Evolutionary conservation across 1,140 invertebrate genomes (phyloP), one percentile per base, ranked within the genome.

Genomic region (Heliconius eleuchia): DNA sequence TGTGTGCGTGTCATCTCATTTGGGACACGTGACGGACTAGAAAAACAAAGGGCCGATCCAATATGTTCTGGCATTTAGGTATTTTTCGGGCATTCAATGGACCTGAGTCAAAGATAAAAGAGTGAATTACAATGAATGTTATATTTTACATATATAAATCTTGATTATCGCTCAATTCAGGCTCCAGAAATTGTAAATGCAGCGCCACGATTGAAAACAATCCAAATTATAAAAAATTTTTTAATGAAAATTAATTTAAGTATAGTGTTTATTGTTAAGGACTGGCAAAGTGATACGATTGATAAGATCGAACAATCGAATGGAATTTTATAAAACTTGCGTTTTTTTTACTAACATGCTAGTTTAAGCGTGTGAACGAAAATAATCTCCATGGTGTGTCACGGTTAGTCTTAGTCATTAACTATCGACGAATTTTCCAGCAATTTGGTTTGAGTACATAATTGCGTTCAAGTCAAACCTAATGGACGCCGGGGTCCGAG

Each of bases 361-460:
- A 39, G 37, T 78, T 74, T 66, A 75, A 85, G 86, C 89, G 88
- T 91, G 91, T 88, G 87, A 91, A 91, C 78, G 80, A 74, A 78
- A 81, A 82, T 55, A 80, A 85, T 82, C 83, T 79, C 80, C 84
- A 81, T 88, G 87, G 88, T 84, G 88, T 91, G 91, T 93, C 90
- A 91, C 79, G 86, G 83, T 84, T 81, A 86, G 85, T 86, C 83
- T 88, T 88, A 86, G 83, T 75, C 82, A 87, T 91, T 94, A 91
- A 88, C 87, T 88, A 89, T 90, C 86, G 86, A 92, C 88, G 88
- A 93, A 92, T 94, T 91, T 92, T 91, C 87, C 87, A 93, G 91
- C 90, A 92, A 92, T 94, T 94, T 92, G 87, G 87, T 89, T 86
- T 91, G 89, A 94, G 91, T 88, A 93, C 89, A 93, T 94, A 94